Base-by-base conservation (phyloP, 1,140 invertebrate species). In the Lordiphosa collinella region DNA sequence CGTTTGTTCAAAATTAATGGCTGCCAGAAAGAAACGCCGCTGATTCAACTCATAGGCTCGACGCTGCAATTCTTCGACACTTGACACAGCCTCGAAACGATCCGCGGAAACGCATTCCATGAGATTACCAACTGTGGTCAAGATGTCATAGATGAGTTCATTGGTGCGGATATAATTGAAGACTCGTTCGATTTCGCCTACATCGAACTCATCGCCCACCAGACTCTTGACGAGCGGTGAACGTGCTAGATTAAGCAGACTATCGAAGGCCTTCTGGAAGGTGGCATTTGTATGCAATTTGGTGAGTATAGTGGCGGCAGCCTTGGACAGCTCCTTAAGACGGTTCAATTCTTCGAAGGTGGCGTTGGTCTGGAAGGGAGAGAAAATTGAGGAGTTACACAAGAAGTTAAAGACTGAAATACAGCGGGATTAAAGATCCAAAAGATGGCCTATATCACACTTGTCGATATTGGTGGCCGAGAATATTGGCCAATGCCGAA, bases 31-130 rank as follows among this genome's bases (percentile, higher is more conserved):
- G 0, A 88, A 11, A 10, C 87, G 78, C 11, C 86, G 53, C 41
- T 91, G 76, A 29, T 90, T 91, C 8, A 93, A 85, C 13, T 89
- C 70, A 1, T 89, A 90, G 1, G 92, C 92, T 4, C 90, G 88
- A 16, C 76, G 70, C 35, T 91, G 90, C 14, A 93, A 64, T 10
- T 91, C 86, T 7, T 90, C 67, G 49, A 92, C 92, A 6, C 88
- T 89, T 0, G 88, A 62, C 12, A 92, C 90, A 0, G 91, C 74
- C 47, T 86, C 78, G 55, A 93, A 91, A 22, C 93, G 90, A 89
- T 93, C 89, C 35, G 92, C 82, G 13, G 91, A 90, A 11, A 93
- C 89, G 64, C 93, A 93, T 37, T 90, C 91, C 50, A 93, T 86
- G 16, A 93, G 84, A 59, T 92, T 87, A 12, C 90, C 89, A 14